Evolutionary conservation across 30 jellyfish, hydroid and myxozoan species (phyloP), one percentile per base, ranked within the genome.

Genomic region (Turritopsis dohrnii): DNA sequence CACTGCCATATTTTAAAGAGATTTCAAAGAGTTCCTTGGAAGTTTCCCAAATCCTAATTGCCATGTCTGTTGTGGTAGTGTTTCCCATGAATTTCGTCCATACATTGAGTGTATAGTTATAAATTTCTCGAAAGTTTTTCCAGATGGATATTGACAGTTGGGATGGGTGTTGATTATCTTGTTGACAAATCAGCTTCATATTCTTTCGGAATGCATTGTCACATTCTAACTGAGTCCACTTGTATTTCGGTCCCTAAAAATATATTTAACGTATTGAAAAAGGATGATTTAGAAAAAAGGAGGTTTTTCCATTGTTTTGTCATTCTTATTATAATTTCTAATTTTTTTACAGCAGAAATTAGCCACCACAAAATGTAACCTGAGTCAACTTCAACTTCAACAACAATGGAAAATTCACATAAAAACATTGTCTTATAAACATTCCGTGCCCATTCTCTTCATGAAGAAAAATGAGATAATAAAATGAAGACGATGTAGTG

Each of bases 161-260:
- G 13, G 60, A 5, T 13, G 60, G 60, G 13, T 41, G 60, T 13
- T 41, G 60, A 25, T 29, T 28, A 18, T 77, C 53, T 18, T 77
- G 29, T 77, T 77, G 21, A 18, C 85, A 77, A 18, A 77, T 28
- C 21, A 24, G 1, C 5, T 26, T 30, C 85, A 77, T 77, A 26
- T 60, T 74, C 8, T 24, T 29, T 77, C 29, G 24, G 53, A 77
- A 77, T 16, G 73, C 52, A 25, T 29, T 30, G 26, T 77, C 85
- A 29, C 85, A 77, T 25, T 77, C 72, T 1, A 28, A 28, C 29
- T 77, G 85, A 9, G 73, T 77, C 85, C 85, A 77, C n/a, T 66
- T 60, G 28, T 24, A 77, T 30, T 29, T 77, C n/a, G 28, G 73
- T 28, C 85, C 85, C 85, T 77, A 52, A 27, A 77, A 29, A n/a